Conservation (phyloP, 2,113 vertebrate genomes). For the Pteronura brasiliensis region DNA sequence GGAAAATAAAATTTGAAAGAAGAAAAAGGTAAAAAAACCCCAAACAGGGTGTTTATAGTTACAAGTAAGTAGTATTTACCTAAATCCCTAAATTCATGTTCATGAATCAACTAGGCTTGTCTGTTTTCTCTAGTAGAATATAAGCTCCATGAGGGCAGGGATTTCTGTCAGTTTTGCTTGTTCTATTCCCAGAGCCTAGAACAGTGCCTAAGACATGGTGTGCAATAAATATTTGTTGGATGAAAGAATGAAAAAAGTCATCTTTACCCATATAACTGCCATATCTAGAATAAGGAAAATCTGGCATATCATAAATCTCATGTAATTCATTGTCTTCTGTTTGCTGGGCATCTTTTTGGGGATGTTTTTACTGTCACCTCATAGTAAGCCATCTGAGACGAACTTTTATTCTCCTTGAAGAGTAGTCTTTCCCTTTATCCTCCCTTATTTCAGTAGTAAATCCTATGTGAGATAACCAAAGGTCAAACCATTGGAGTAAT, state of each 20-base stretch:
- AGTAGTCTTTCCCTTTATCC: not conserved
- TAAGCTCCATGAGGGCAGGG: not conserved
- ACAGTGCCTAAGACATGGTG: not conserved
- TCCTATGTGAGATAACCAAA: not conserved
- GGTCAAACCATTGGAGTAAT: not conserved
- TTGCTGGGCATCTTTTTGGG: slow-evolving; percentile 17
- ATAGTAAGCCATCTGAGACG: not conserved
- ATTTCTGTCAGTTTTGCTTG: slow-evolving; percentile 8
- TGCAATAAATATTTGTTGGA: not conserved
- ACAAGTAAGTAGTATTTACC: not conserved
- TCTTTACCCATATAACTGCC: not conserved
- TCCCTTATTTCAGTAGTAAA: slow-evolving; percentile 23
- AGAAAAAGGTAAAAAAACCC: not conserved
- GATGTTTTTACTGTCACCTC: not conserved
- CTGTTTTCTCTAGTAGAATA: not conserved
- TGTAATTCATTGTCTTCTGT: not conserved
- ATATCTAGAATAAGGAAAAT: not conserved
- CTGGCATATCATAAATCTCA: not conserved
- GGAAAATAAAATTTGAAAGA: slow-evolving; percentile 20
- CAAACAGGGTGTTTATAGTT: not conserved
- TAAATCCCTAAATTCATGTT: slow-evolving; percentile 9
- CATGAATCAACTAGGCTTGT: not conserved
- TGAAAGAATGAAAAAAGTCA: slow-evolving; percentile 1
- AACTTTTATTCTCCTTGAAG: not conserved
- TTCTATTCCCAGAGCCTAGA: slow-evolving; percentile 12